Evolutionary conservation across 2,113 vertebrate genomes (phyloP).

Genomic region (Tringa solitaria): DNA sequence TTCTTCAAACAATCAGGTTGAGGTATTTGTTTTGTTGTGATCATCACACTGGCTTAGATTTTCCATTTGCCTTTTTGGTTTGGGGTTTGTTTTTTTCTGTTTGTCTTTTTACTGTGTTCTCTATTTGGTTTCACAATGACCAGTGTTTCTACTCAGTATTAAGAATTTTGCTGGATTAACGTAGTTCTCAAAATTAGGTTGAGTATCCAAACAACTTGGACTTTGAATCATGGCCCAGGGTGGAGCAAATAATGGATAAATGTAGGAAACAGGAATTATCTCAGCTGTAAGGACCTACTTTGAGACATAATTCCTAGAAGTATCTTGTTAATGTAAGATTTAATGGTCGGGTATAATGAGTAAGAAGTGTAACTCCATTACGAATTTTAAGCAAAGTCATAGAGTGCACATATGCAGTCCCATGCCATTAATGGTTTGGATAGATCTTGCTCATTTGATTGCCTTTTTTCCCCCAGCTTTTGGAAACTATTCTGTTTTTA

Average conservation of each 20-base stretch:
- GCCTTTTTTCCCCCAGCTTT: not conserved
- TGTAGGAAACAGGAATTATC: not conserved
- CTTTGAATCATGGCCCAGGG: not conserved
- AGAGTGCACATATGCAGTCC: not conserved
- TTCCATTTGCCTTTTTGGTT: not conserved
- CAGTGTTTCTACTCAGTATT: not conserved
- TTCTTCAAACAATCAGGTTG: not conserved
- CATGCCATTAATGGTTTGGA: not conserved
- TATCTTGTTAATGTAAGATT: not conserved
- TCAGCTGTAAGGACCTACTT: not conserved
- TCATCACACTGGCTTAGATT: not conserved
- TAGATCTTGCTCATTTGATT: not conserved
- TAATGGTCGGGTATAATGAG: not conserved
- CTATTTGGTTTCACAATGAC: not conserved
- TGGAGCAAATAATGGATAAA: not conserved
- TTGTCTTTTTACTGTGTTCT: not conserved
- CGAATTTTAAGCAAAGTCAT: not conserved
- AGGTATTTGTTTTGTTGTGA: not conserved
- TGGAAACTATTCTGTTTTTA: not conserved
- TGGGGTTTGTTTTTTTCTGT: not conserved
- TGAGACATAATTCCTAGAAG: not conserved
- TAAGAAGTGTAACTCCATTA: not conserved
- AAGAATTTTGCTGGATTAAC: not conserved
- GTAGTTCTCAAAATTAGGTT: not conserved
- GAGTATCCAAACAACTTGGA: not conserved